Conservation (phyloP, 2,113 vertebrate species). For the Gadus macrocephalus region DNA sequence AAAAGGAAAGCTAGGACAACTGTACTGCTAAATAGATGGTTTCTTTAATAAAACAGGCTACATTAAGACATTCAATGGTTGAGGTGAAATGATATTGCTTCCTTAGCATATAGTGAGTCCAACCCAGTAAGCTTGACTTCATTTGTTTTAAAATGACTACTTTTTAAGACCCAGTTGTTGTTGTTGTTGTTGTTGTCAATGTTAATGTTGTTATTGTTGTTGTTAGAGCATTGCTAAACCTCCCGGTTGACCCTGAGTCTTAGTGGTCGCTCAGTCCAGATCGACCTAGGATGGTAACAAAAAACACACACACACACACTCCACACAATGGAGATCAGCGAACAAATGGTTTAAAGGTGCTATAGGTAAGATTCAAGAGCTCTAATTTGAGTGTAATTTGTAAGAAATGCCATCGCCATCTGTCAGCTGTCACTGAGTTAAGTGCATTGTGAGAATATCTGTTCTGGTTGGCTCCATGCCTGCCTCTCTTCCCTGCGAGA, state of each 20-base stretch:
- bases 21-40: constrained; percentile 55
- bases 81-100: constrained; percentile 53
- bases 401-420: too few relatives aligned
- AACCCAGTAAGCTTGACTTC: constrained; percentile 24
- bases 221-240: constrained; percentile 12
- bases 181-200: too few relatives aligned
- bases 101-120: constrained; percentile 42
- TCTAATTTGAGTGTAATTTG: too few relatives aligned
- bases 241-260: constrained; percentile 15
- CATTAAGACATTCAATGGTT: constrained; percentile 42
- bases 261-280: constrained; percentile 40
- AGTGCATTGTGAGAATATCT: too few relatives aligned
- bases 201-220: background rate
- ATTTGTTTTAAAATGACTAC: background rate
- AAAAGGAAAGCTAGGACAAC: background rate
- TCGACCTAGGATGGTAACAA: constrained; percentile 28
- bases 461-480: too few relatives aligned
- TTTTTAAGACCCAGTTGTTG: too few relatives aligned
- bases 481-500: too few relatives aligned
- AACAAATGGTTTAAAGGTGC: constrained; percentile 25
- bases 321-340: constrained; percentile 27
- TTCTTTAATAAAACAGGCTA: constrained; percentile 61
- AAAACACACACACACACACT: constrained; percentile 35
- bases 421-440: too few relatives aligned
- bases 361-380: too few relatives aligned